phyloP scores from a whole-genome alignment of 2,113 vertebrate species.

The Gavialis gangeticus region DNA sequence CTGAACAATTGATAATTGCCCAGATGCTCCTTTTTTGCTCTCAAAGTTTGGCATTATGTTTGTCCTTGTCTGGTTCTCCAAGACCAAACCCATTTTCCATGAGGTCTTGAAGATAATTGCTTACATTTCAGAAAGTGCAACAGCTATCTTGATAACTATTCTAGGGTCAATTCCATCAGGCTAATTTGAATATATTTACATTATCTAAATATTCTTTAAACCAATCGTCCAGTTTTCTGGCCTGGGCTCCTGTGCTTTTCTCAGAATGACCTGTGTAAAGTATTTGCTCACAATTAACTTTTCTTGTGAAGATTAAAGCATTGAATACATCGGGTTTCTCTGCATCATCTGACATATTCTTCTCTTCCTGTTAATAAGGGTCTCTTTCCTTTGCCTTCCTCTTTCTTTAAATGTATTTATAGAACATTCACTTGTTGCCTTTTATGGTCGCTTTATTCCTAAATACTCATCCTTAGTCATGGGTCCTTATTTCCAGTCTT shows the following conservation, averaged over 20 bases:
- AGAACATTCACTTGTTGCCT: not conserved
- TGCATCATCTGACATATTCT: not conserved
- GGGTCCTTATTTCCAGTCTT: not conserved
- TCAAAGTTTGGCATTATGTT: not conserved
- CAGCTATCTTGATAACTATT: not conserved
- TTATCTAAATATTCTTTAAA: not conserved
- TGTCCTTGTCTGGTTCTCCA: not conserved
- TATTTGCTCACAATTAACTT: not conserved
- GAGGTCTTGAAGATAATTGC: not conserved
- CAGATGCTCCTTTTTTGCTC: not conserved
- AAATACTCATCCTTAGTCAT: not conserved
- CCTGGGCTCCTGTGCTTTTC: not conserved
- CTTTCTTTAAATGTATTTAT: not conserved
- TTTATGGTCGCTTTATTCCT: not conserved
- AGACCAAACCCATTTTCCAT: not conserved
- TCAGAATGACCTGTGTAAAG: not conserved
- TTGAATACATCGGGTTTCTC: not conserved
- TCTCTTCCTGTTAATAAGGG: not conserved
- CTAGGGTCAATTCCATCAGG: not conserved
- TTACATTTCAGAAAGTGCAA: not conserved
- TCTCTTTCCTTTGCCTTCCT: not conserved
- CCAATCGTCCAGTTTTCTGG: not conserved
- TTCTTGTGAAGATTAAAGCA: not conserved
- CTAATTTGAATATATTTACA: not conserved
- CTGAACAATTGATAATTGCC: not conserved